Base-by-base conservation (phyloP, 2,888 invertebrate genomes). In the Deilephila elpenor region DNA sequence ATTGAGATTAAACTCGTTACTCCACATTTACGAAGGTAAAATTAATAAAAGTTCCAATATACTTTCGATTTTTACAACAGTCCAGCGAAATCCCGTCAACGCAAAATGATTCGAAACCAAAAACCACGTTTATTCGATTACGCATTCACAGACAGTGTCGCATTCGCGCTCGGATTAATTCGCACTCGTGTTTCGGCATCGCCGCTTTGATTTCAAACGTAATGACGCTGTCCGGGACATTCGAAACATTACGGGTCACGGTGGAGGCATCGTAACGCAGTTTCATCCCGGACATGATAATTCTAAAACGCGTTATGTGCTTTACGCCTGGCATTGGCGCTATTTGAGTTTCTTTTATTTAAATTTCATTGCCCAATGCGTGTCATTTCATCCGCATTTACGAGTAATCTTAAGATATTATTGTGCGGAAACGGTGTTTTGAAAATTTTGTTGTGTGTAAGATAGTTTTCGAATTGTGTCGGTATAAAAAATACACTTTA, bases 211-310 rank as follows among this genome's bases (percentile, higher is more conserved):
- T 20, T 14, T 44, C 64, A 14, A 44, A n/a, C n/a, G 44, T 44
- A 20, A 44, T 34, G 34, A 7, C 44, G 32, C 19, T 32, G 20
- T 20, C 64, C 44, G 37, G 64, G 56, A 17, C 56, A n/a, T n/a
- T 19, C 34, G 17, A 34, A 34, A 6, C 5, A 64, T 20, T 44
- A 64, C 11, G 64, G 64, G 20, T 37, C n/a, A n/a, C 64, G 44
- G 20, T 20, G 20, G 37, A 37, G 19, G 20, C 37, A 11, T 8
- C 25, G 37, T 20, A n/a, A 4, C 61, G 32, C 20, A 11, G 44
- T 56, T n/a, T 1, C 20, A 37, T 64, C 64, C 37, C 64, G 44
- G 64, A 64, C 37, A 64, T 20, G 17, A 64, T 64, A 64, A 64
- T 44, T 44, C 37, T n/a, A 44, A 64, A 1, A 44, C 29, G 17